Evolutionary conservation across 1,140 invertebrate species (phyloP).

Genomic region (Zeugodacus cucurbitae): DNA sequence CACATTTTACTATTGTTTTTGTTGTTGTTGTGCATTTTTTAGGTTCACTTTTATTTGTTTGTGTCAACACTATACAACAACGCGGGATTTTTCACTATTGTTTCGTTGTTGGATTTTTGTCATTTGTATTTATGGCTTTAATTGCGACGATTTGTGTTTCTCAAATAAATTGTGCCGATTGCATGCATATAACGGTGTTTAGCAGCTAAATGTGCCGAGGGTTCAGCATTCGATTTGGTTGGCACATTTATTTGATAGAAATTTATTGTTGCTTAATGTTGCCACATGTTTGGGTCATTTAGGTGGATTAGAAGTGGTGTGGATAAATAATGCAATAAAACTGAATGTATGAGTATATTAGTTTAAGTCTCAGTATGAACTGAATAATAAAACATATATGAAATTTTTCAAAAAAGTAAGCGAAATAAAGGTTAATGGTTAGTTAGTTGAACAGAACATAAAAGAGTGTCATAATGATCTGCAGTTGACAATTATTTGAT

Average conservation of each 20-base stretch:
- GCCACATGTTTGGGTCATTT: slow-evolving; percentile 7
- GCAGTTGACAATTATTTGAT: too few species aligned
- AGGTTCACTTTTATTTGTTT: not conserved
- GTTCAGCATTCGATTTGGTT: slow-evolving; percentile 18
- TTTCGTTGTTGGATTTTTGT: not conserved
- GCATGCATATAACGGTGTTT: not conserved
- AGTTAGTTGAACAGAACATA: too few species aligned
- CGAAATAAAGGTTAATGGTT: too few species aligned
- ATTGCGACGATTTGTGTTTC: not conserved
- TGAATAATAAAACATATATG: too few species aligned
- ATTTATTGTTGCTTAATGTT: not conserved
- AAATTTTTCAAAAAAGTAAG: too few species aligned
- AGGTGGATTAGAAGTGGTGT: not conserved
- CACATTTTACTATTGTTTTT: not conserved
- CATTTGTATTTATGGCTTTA: slow-evolving; percentile 15
- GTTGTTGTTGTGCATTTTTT: not conserved
- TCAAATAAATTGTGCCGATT: not conserved
- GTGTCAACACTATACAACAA: not conserved
- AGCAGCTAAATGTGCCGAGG: not conserved
- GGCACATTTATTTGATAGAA: not conserved
- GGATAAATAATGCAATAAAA: not conserved
- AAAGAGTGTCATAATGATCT: too few species aligned
- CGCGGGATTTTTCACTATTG: slow-evolving; percentile 1
- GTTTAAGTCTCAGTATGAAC: too few species aligned
- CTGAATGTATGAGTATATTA: too few species aligned